A percentile compares a stretch with the other conserved stretches of the same genome.
These are phyloP conservation scores for Drosophila ezoana DNA, from an alignment of 2,888 invertebrate genomes.

Conservation along the genomic window DNA sequence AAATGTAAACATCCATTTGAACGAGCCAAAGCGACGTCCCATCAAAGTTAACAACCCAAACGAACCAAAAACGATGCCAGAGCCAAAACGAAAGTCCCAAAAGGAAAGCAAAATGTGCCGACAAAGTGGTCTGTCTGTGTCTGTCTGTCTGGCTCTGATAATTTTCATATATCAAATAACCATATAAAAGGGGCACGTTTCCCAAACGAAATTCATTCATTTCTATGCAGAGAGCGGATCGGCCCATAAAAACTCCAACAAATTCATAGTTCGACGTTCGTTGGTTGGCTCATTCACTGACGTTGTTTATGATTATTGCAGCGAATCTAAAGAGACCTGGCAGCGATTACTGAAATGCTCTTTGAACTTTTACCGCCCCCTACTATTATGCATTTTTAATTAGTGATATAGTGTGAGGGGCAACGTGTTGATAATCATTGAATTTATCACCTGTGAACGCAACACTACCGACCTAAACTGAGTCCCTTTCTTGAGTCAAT, in stretches of 20 bases:
- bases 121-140: slow-evolving; percentile 55
- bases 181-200: slow-evolving; percentile 71
- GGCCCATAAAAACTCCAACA: slow-evolving; percentile 72
- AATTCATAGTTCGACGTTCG: slow-evolving; percentile 67
- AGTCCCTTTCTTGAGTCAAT: slow-evolving; percentile 8
- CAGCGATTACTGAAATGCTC: slow-evolving; percentile 60
- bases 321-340: slow-evolving; percentile 39
- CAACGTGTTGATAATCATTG: slow-evolving; percentile 73
- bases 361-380: slow-evolving; percentile 57
- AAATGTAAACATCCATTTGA: slow-evolving; percentile 64
- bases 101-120: slow-evolving; percentile 71
- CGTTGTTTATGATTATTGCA: slow-evolving; percentile 77
- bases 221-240: slow-evolving; percentile 62
- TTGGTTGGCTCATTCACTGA: slow-evolving; percentile 29
- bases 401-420: slow-evolving; percentile 41
- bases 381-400: slow-evolving; percentile 74
- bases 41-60: slow-evolving; percentile 54
- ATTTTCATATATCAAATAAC: slow-evolving; percentile 75
- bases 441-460: slow-evolving; percentile 79
- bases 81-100: slow-evolving; percentile 52
- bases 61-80: slow-evolving; percentile 27
- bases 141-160: slow-evolving; percentile 52
- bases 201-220: slow-evolving; percentile 63
- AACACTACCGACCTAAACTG: slow-evolving; percentile 46
- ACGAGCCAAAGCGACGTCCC: slow-evolving; percentile 43